Base-by-base conservation (phyloP, 2,113 vertebrate species). In the Chitala chitala region DNA sequence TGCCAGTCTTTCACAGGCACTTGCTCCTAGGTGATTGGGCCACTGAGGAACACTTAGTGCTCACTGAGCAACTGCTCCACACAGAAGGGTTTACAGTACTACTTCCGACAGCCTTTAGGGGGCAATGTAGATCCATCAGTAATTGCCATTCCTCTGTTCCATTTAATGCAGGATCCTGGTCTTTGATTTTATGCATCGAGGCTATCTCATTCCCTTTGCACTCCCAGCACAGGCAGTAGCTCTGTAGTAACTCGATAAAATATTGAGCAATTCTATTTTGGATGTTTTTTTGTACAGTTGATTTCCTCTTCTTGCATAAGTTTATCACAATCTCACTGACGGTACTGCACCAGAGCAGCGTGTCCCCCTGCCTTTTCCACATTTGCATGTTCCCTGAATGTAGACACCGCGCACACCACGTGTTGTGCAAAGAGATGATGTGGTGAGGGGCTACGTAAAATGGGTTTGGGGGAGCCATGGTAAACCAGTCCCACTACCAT, bases 221-320 rank as follows among this genome's bases (percentile, higher is more conserved):
- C 42, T 68, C 40, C 15, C 42, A 46, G 46, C 22, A 48, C 64
- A 26, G 64, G 64, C 42, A 46, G 64, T 24, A 42, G 22, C 64
- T 66, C 9, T 46, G 64, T 68, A n/a, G 2, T 68, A 48, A 44
- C 42, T 22, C 64, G 2, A 46, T 68, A 68, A 26, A 68, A 68
- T 68, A 68, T 68, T 48, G 64, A 68, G 40, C 24, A 48, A 46
- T 68, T 44, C 64, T 46, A 63, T 63, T 63, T 38, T 38, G 33
- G 33, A 46, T 10, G 13, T 68, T 65, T 40, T 42, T 46, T 29
- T 48, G n/a, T 51, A 48, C 46, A 42, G n/a, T 29, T 63, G 59
- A 38, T 63, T 63, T 10, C 64, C 42, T 38, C 36, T 65, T 48
- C 12, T 68, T 68, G 5, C 9, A 22, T 13, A 68, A 26, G 22